These are phyloP conservation scores for Aspidoscelis tigris DNA, from an alignment of 2,113 vertebrate species.

Conservation along the genomic window DNA sequence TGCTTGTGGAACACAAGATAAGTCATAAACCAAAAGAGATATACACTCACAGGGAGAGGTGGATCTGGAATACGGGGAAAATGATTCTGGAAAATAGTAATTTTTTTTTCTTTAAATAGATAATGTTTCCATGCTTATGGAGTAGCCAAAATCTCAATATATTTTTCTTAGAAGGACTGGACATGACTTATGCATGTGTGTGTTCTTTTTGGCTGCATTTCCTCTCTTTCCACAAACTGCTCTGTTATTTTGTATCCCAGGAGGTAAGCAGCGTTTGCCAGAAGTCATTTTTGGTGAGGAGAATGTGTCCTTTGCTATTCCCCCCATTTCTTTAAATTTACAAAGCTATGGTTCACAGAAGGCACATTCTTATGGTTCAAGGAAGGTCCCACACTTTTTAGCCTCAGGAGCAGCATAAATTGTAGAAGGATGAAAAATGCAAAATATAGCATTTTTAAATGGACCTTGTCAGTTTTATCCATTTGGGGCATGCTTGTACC, in stretches of 20 bases:
- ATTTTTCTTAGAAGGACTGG: not conserved
- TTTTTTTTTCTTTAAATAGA: not conserved
- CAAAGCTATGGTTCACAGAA: constrained; percentile 9
- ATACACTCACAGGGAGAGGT: constrained; percentile 23
- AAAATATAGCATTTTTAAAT: not conserved
- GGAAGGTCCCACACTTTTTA: not conserved
- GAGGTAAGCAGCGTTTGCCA: constrained; percentile 25
- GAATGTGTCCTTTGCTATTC: not conserved
- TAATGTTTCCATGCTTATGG: not conserved
- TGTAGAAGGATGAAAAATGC: not conserved
- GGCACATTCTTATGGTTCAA: not conserved
- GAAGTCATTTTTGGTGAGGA: constrained; percentile 20
- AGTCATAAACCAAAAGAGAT: constrained; percentile 34
- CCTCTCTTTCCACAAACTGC: constrained; percentile 22
- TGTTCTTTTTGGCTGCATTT: constrained; percentile 5
- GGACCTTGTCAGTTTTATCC: not conserved
- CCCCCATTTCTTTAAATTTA: constrained; percentile 20
- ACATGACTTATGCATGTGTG: not conserved
- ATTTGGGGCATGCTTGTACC: too few relatives aligned
- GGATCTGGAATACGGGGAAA: constrained; percentile 18
- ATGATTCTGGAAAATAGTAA: not conserved
- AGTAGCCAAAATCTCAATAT: not conserved
- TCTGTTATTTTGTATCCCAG: constrained; percentile 22
- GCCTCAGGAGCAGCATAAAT: accelerated
- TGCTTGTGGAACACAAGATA: not conserved